These are phyloP conservation scores for Calameuta pallipes DNA, from an alignment of 2,888 invertebrate genomes.

Conservation along the genomic window DNA sequence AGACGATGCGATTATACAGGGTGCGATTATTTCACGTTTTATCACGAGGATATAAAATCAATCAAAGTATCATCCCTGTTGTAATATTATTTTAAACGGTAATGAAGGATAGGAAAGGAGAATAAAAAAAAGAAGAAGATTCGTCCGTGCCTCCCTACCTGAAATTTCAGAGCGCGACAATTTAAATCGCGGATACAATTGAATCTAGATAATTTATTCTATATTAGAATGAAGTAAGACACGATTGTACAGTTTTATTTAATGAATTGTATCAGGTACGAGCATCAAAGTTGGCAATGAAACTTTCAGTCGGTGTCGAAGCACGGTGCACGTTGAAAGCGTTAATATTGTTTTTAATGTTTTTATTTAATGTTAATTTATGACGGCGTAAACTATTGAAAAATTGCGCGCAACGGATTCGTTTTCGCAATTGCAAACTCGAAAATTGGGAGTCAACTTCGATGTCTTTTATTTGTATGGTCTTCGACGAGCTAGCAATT, in stretches of 20 bases:
- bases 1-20: too few relatives aligned
- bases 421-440: too few relatives aligned
- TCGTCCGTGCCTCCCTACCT: constrained; percentile 39
- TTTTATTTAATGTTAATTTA: too few relatives aligned
- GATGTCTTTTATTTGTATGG: background rate
- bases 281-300: constrained; percentile 21
- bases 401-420: too few relatives aligned
- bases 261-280: constrained; percentile 31
- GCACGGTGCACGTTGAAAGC: constrained; percentile 30
- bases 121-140: background rate
- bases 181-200: constrained; percentile 31
- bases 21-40: too few relatives aligned
- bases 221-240: constrained; percentile 43
- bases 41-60: too few relatives aligned
- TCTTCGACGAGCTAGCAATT: background rate
- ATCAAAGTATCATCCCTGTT: too few relatives aligned
- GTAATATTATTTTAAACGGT: too few relatives aligned
- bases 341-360: constrained; percentile 28
- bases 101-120: too few relatives aligned
- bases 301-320: constrained; percentile 36
- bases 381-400: too few relatives aligned
- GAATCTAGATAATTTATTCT: constrained; percentile 54
- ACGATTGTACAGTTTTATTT: constrained; percentile 37
- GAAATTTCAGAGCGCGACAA: constrained; percentile 37
- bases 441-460: too few relatives aligned